These are phyloP conservation scores for Gephyroberyx darwinii DNA, from an alignment of 2,797 vertebrate species.

Conservation along the genomic window DNA sequence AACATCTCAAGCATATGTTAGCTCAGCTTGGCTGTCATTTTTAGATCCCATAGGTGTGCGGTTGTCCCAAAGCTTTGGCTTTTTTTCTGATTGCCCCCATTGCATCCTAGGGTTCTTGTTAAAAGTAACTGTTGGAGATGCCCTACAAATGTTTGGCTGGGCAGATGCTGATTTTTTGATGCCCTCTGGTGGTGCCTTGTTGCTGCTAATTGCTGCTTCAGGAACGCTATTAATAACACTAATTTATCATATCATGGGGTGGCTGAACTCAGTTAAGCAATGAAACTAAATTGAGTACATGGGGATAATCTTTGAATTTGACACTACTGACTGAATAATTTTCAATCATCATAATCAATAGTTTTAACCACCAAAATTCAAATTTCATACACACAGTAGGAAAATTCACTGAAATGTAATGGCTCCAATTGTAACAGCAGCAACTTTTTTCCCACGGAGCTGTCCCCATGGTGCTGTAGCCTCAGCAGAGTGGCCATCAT, in stretches of 20 bases:
- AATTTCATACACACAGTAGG: neutral
- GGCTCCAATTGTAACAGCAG: neutral
- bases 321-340: neutral
- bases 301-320: neutral
- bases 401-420: neutral
- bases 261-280: slow-evolving; percentile 3
- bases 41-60: slow-evolving; percentile 42
- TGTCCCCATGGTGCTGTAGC: too few relatives aligned
- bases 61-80: slow-evolving; percentile 21
- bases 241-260: slow-evolving; percentile 16
- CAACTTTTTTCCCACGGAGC: neutral
- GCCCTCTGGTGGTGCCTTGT: slow-evolving; percentile 62
- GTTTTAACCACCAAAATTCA: neutral
- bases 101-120: slow-evolving; percentile 41
- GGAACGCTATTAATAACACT: slow-evolving; percentile 17
- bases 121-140: slow-evolving; percentile 40
- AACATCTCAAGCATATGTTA: slow-evolving; percentile 58
- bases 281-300: slow-evolving; percentile 1
- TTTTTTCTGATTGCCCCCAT: slow-evolving; percentile 10
- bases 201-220: slow-evolving; percentile 52
- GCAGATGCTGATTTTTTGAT: slow-evolving; percentile 55
- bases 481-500: slow-evolving; percentile 3
- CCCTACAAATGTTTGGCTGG: slow-evolving; percentile 36
- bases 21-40: slow-evolving; percentile 50
- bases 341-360: neutral